Evolutionary conservation across 2,888 invertebrate species (phyloP), one percentile per base, ranked within the genome.

Genomic region (Drosophila borealis): DNA sequence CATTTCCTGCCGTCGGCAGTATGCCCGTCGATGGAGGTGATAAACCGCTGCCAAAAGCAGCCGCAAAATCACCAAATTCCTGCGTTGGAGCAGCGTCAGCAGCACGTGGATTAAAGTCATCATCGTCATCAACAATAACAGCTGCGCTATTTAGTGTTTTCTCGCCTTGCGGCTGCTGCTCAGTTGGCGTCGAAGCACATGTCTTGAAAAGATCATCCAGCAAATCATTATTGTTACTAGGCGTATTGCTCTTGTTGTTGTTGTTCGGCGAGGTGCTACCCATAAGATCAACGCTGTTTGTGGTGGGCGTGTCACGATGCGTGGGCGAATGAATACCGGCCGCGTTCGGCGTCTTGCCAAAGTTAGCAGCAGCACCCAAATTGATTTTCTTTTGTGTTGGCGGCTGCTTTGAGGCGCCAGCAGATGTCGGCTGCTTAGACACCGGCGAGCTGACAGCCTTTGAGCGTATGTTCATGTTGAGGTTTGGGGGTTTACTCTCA

Each of bases 61-160:
- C 94, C 4, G 95, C 93, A 90, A 97, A 97, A 92, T 97, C 96
- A 0, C 96, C 96, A 91, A 97, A 97, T 65, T 96, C 96, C 59
- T 75, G 86, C 61, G 78, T 62, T 39, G 80, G 74, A 14, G 90
- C 74, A 37, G 89, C 77, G 71, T 94, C 94, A 4, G 91, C 92
- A 48, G 93, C 92, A 60, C 93, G 88, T 13, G 92, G 92, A 89
- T 92, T 92, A 46, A 92, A 93, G 73, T 93, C 92, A 74, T 91
- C 91, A 42, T 91, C 82, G 50, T 92, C 90, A 62, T 91, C 92
- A 94, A 95, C 92, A 95, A 95, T 94, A 57, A 95, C 95, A 25
- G 93, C 91, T 19, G 91, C 86, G 51, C 81, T 83, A 44, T 79
- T 84, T 1, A 84, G 71, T 10, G 83, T 82, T 80, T 81, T 66